Conservation (phyloP, 92 coral and sea anemone genomes). For the Chrysogorgia sp. region DNA sequence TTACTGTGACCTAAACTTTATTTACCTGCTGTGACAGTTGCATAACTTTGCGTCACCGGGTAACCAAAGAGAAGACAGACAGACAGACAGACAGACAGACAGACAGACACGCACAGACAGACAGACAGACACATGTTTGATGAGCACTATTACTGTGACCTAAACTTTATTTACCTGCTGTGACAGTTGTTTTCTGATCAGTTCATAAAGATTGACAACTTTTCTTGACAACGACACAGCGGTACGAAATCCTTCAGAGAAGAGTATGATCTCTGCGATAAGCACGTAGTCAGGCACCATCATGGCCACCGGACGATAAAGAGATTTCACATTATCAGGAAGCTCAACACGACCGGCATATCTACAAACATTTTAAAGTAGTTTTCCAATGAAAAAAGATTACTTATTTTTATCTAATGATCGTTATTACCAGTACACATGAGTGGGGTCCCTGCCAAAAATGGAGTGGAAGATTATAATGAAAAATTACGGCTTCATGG, state of each 20-base stretch:
- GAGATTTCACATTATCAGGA: conserved; percentile 87
- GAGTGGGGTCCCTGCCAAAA: no score
- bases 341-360: conserved; percentile 97
- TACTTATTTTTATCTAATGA: no score
- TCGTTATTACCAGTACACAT: no score
- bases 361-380: no score
- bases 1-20: background rate
- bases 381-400: no score
- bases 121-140: no score
- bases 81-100: no score
- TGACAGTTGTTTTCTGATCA: conserved; percentile 92
- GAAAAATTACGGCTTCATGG: no score
- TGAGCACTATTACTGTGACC: background rate
- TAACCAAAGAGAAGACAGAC: no score
- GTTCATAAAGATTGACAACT: conserved; percentile 83
- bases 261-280: conserved; percentile 91
- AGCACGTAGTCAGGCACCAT: conserved; percentile 93
- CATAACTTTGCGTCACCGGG: no score
- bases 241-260: conserved; percentile 90
- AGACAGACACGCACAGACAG: no score
- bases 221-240: conserved; percentile 90
- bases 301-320: conserved; percentile 98
- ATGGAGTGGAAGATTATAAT: no score
- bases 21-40: conserved; percentile 96
- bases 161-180: conserved; percentile 73